Conservation (phyloP, 2,888 invertebrate species). For the Griposia aprilina region DNA sequence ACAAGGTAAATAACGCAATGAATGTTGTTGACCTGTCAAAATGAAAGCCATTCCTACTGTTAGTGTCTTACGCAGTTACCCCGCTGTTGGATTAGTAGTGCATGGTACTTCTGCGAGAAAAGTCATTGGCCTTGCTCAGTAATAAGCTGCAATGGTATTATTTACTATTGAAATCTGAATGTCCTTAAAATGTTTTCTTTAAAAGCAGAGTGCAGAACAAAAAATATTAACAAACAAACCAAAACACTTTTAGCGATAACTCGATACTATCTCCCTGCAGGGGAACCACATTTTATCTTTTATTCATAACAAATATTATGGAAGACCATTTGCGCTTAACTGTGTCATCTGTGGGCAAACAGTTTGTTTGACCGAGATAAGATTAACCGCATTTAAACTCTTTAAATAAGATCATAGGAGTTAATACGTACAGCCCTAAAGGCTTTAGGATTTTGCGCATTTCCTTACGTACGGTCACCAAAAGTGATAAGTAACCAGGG, state of each 20-base stretch:
- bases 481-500: too few species aligned
- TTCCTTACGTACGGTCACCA: conserved; percentile 9
- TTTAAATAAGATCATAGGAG: conserved; percentile 34
- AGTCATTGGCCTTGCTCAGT: neutral
- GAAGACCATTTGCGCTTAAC: conserved; percentile 73
- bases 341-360: conserved; percentile 75
- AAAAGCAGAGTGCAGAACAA: neutral
- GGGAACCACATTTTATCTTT: conserved; percentile 63
- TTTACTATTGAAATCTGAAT: neutral
- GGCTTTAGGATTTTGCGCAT: conserved; percentile 12
- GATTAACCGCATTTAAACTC: conserved; percentile 49
- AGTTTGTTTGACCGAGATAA: conserved; percentile 69
- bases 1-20: too few species aligned
- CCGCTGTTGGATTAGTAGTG: neutral
- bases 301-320: conserved; percentile 73
- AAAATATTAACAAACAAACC: neutral
- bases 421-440: conserved; percentile 14
- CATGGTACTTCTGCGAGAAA: neutral
- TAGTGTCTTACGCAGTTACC: too few species aligned
- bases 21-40: too few species aligned
- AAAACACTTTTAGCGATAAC: conserved; percentile 24
- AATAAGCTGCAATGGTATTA: neutral
- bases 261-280: conserved; percentile 36
- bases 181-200: neutral
- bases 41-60: too few species aligned